phyloP scores from a whole-genome alignment of 2,113 vertebrate genomes.

The Hippolais icterina region DNA sequence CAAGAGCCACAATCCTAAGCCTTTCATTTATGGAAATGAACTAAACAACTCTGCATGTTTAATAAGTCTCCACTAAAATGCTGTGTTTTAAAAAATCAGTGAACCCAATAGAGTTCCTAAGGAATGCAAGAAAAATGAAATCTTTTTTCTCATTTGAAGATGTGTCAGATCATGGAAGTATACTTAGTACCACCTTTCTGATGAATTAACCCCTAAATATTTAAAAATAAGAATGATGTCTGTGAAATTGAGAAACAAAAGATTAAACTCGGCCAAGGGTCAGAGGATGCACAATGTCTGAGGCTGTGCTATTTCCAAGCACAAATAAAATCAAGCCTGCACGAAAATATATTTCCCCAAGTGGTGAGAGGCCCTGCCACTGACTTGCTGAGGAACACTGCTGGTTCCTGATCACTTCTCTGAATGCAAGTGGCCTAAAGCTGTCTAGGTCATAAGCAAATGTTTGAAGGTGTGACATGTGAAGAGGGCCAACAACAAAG shows the following conservation, averaged over 20 bases:
- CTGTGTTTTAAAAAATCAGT: neutral
- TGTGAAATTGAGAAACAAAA: neutral
- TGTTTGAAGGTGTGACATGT: constrained; percentile 13
- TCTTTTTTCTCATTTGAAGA: neutral
- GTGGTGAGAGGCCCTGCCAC: neutral
- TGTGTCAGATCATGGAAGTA: neutral
- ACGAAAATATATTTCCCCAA: accelerated
- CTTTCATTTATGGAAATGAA: neutral
- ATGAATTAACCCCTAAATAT: neutral
- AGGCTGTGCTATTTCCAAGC: neutral
- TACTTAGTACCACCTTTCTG: neutral
- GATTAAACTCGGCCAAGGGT: neutral
- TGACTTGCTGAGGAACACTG: neutral
- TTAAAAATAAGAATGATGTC: neutral
- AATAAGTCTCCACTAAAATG: neutral
- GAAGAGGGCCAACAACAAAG: constrained; percentile 20
- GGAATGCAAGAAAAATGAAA: neutral
- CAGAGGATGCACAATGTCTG: neutral
- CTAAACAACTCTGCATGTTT: neutral
- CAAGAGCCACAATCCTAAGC: neutral
- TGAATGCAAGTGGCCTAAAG: neutral
- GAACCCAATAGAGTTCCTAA: neutral
- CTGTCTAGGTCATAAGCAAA: constrained; percentile 2
- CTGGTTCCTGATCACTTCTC: neutral
- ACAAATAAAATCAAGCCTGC: neutral